Evolutionary conservation across 2,113 vertebrate genomes (phyloP).

Genomic region (Neolamprologus variostigma): DNA sequence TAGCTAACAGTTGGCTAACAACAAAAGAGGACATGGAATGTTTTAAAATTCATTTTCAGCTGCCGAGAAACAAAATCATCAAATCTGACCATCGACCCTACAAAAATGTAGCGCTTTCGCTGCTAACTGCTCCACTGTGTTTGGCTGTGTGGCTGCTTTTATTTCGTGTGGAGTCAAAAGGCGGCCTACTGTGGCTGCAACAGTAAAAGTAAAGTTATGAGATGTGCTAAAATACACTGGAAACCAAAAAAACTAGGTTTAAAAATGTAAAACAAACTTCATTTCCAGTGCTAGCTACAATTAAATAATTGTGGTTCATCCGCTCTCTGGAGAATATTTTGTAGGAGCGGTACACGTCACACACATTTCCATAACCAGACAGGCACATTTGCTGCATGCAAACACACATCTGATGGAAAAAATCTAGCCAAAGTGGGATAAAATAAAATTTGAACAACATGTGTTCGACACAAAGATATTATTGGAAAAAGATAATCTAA

Average conservation of each 20-base stretch:
- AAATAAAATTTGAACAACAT: slow-evolving; percentile 81
- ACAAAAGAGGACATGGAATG: background rate
- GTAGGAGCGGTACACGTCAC: background rate
- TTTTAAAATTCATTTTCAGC: background rate
- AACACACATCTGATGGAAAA: slow-evolving; percentile 50
- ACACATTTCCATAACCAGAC: background rate
- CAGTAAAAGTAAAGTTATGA: background rate
- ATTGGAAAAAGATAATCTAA: slow-evolving; percentile 35
- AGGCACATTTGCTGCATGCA: background rate
- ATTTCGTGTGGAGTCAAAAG: background rate
- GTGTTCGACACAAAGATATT: slow-evolving; percentile 43
- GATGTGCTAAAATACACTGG: background rate
- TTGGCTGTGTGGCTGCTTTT: background rate
- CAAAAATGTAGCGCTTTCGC: background rate
- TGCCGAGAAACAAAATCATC: background rate
- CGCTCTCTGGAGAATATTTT: background rate
- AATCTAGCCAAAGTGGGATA: slow-evolving; percentile 68
- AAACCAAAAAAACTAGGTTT: background rate
- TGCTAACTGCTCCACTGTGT: background rate
- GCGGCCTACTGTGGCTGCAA: background rate
- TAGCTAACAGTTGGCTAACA: background rate
- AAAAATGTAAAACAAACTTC: background rate
- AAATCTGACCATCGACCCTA: fast-evolving
- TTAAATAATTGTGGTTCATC: background rate
- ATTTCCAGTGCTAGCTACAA: background rate